Percentiles rank a stretch among this genome's conserved stretches.
These are phyloP conservation scores for Euplagia quadripunctaria DNA, from an alignment of 2,888 invertebrate species.

Conservation along the genomic window DNA sequence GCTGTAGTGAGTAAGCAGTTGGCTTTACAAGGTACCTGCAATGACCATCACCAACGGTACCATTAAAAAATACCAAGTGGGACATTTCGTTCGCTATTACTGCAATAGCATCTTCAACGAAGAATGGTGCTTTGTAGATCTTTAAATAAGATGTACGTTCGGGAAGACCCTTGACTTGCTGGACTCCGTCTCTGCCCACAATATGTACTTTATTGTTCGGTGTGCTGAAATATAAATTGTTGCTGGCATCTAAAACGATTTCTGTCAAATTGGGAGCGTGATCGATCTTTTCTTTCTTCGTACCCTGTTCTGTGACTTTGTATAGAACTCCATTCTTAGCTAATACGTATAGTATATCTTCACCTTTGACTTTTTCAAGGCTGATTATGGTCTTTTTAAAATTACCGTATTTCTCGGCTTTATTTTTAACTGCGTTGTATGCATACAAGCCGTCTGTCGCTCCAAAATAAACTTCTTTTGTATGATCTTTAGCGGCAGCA, in stretches of 20 bases:
- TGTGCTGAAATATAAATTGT: not conserved
- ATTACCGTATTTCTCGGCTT: not conserved
- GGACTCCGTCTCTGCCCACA: not conserved
- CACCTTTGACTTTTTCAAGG: not conserved
- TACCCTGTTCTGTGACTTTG: not conserved
- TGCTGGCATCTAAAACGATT: not conserved
- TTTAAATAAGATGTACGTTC: not conserved
- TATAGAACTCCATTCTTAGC: not conserved
- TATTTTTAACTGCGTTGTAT: not conserved
- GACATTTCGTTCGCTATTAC: constrained; percentile 1
- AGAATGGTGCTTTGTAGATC: constrained; percentile 5
- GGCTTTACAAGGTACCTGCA: not conserved
- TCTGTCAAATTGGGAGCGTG: not conserved
- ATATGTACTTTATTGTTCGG: not conserved
- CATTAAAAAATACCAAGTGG: not conserved
- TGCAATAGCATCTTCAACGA: not conserved
- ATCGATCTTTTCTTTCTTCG: not conserved
- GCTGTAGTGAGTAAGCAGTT: not conserved
- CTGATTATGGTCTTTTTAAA: not conserved
- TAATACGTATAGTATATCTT: not conserved
- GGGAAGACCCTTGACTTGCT: not conserved
- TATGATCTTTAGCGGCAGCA: not conserved
- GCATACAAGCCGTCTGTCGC: not conserved
- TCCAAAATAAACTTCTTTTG: not conserved
- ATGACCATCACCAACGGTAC: not conserved